Evolutionary conservation across 1,140 invertebrate genomes (phyloP).

Genomic region (Cydia pomonella): DNA sequence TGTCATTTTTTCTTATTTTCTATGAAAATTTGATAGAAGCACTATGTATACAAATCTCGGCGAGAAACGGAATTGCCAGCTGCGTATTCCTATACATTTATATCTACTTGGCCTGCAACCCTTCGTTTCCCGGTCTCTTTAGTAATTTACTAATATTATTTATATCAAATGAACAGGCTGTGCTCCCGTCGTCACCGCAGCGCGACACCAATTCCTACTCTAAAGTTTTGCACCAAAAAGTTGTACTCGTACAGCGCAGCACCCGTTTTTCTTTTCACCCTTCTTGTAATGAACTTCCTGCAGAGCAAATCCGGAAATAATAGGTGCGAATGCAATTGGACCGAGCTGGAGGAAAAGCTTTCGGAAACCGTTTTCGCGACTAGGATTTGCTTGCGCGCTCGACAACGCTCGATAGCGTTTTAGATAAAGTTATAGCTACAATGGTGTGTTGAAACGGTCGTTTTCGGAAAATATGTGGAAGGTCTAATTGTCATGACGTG

Average conservation of each 20-base stretch:
- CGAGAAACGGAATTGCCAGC: no score
- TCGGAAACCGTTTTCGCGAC: not conserved
- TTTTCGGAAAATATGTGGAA: no score
- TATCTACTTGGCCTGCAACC: no score
- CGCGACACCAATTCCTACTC: slow-evolving; percentile 44
- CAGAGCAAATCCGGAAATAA: slow-evolving; percentile 16
- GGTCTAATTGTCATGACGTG: no score
- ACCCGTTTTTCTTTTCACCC: slow-evolving; percentile 42
- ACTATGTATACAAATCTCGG: no score
- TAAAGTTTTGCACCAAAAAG: slow-evolving; percentile 51
- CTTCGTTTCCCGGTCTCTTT: no score
- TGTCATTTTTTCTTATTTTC: no score
- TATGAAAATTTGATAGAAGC: no score
- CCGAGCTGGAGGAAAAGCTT: slow-evolving; percentile 4
- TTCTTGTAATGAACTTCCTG: slow-evolving; percentile 37
- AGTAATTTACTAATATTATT: no score
- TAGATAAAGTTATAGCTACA: not conserved
- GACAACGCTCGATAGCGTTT: not conserved
- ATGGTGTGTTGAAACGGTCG: not conserved
- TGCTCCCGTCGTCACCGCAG: not conserved
- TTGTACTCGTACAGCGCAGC: slow-evolving; percentile 32
- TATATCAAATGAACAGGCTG: not conserved
- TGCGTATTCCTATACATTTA: no score
- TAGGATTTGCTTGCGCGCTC: not conserved
- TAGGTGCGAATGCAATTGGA: slow-evolving; percentile 18